Conservation (phyloP, 2,797 vertebrate species). For the Mycteria americana region DNA sequence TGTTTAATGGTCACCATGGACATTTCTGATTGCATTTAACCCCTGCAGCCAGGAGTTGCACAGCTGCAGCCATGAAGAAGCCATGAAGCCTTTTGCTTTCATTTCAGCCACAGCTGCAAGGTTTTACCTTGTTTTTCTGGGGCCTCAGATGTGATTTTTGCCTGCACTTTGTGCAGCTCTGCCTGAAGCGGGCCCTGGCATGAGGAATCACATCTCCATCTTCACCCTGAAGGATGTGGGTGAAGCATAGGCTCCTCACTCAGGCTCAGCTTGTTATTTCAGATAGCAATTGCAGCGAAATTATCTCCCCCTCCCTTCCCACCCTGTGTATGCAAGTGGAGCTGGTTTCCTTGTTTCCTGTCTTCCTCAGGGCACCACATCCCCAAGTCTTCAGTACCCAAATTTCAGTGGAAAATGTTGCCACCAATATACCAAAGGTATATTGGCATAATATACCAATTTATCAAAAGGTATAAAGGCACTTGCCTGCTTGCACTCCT, state of each 20-base stretch:
- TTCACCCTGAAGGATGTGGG: not conserved
- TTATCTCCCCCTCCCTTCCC: not conserved
- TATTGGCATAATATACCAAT: no score
- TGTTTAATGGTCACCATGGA: not conserved
- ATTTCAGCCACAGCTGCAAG: not conserved
- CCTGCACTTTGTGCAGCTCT: not conserved
- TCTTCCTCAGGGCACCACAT: not conserved
- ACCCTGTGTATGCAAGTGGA: not conserved
- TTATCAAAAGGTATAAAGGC: not conserved
- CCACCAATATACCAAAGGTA: no score
- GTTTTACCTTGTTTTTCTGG: not conserved
- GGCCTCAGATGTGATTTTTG: not conserved
- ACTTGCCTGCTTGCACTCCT: not conserved
- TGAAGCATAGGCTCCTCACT: fast-evolving
- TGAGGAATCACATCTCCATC: not conserved
- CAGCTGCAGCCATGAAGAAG: not conserved
- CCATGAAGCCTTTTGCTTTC: not conserved
- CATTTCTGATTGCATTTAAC: not conserved
- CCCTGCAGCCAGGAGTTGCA: not conserved
- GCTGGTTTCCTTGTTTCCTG: not conserved
- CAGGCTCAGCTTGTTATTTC: not conserved
- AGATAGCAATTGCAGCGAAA: not conserved
- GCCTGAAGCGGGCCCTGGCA: fast-evolving
- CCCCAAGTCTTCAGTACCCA: not conserved
- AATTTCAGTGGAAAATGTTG: not conserved